These are phyloP conservation scores for Agrotis ipsilon DNA, from an alignment of 2,888 invertebrate species.

Conservation along the genomic window DNA sequence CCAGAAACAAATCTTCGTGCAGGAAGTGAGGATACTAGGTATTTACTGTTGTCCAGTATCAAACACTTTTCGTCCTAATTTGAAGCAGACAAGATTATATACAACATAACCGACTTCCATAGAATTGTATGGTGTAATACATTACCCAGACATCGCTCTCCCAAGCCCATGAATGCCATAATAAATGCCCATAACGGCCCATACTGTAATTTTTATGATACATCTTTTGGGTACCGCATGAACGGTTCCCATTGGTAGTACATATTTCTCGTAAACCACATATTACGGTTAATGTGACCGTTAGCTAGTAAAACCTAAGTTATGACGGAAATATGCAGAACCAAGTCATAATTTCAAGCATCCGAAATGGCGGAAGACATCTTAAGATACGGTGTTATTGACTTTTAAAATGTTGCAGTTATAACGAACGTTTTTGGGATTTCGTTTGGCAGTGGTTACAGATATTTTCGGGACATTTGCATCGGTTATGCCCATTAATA, in stretches of 20 bases:
- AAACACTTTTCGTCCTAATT: neutral
- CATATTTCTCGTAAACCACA: constrained; percentile 80
- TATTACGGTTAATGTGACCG: constrained; percentile 79
- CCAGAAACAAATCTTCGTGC: no score
- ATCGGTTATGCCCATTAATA: neutral
- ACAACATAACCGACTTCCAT: neutral
- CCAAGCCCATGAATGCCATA: constrained; percentile 18
- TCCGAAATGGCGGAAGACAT: constrained; percentile 57
- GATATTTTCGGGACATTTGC: neutral
- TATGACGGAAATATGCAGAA: constrained; percentile 79
- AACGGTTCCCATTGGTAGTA: constrained; percentile 67
- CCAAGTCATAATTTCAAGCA: constrained; percentile 67
- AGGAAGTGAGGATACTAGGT: no score
- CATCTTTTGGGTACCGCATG: constrained; percentile 70
- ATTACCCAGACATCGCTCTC: constrained; percentile 16
- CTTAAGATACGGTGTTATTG: constrained; percentile 51
- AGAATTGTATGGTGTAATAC: constrained; percentile 20
- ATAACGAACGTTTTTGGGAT: constrained; percentile 2
- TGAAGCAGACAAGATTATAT: constrained; percentile 1
- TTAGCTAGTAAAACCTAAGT: constrained; percentile 77
- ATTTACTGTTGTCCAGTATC: neutral
- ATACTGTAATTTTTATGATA: constrained; percentile 78
- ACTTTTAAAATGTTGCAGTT: constrained; percentile 36
- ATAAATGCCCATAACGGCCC: constrained; percentile 47
- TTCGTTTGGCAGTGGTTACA: constrained; percentile 2